Base-by-base conservation (phyloP, 2,113 vertebrate genomes). In the Polypterus senegalus region DNA sequence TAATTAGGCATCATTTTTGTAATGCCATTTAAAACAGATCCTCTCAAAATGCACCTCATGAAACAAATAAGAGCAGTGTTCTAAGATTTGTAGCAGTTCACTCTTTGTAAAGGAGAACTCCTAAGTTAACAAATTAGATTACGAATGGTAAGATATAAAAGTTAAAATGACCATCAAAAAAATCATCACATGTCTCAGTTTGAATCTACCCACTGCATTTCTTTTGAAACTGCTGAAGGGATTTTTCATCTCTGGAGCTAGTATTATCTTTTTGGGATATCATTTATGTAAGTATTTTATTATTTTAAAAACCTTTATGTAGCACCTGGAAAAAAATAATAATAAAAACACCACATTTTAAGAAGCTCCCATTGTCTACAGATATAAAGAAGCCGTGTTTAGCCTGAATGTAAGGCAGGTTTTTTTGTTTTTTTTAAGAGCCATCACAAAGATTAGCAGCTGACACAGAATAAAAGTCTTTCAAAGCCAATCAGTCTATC, bases 381-480 rank as follows among this genome's bases (percentile, higher is more conserved):
- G 56, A 58, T 58, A 58, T 58, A 45, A 27, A 45, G n/a, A 45
- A 45, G 56, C 56, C 46, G 56, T 4, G 27, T 53, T 62, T n/a
- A 6, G 61, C 51, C 54, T 46, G 11, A 54, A 46, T 10, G 7
- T 52, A 62, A 62, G 5, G 27, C 27, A 27, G 27, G 1, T 46
- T 51, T 52, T 48, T 60, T 5, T n/a, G 7, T 61, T n/a, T 61
- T 45, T 54, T n/a, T 62, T 43, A 62, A 54, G 27, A 52, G 51
- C 51, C 45, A 43, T 51, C 52, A 54, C 46, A 53, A 46, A 54
- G 61, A 62, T 54, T 51, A 47, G 9, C 61, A 62, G 61, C 61
- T 62, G 61, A 47, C 61, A 27, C 27, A 27, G 10, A 62, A 52
- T 47, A 54, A 61, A 62, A 62, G 47, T 52, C 49, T 54, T 62